Base-by-base conservation (phyloP, 2,888 invertebrate genomes). In the Trichacis sp. region DNA sequence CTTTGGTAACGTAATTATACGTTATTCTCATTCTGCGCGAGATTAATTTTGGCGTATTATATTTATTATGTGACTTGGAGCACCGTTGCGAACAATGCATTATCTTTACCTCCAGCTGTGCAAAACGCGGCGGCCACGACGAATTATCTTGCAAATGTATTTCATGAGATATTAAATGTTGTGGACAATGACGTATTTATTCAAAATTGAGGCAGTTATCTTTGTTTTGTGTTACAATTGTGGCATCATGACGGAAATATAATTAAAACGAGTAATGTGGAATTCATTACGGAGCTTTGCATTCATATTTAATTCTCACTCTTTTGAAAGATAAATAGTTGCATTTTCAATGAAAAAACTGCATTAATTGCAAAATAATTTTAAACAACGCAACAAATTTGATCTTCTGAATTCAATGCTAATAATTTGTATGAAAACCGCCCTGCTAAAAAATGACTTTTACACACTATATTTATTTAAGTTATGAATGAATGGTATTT, bases 91-190 rank as follows among this genome's bases (percentile, higher is more conserved):
- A 19, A 15, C 17, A 15, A 42, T 43, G 43, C 19, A 43, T 43
- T 19, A 43, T 43, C 43, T 43, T 18, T 12, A 9, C 43, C 3
- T 8, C 2, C 2, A 40, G 14, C 40, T 12, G 14, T 11, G 43
- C 9, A 12, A 8, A 18, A 43, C 11, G 6, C 8, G 6, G 18
- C n/a, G 14, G 12, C 43, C 18, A 11, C 19, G 43, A 43, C 43
- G 43, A 43, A 43, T 43, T 18, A 43, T 19, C 43, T 43, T 18
- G 19, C 43, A 11, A 43, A 18, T 18, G 43, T 9, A 12, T 17
- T 43, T 43, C 18, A 43, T 12, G 43, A 43, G 18, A 43, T 43
- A 43, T 19, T 43, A 43, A 43, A 43, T 43, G 43, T 19, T 18
- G 14, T 18, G 12, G 19, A 43, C 42, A 42, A 42, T 42, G 43